phyloP scores from a whole-genome alignment of 2,113 vertebrate species.

The Callipepla squamata region DNA sequence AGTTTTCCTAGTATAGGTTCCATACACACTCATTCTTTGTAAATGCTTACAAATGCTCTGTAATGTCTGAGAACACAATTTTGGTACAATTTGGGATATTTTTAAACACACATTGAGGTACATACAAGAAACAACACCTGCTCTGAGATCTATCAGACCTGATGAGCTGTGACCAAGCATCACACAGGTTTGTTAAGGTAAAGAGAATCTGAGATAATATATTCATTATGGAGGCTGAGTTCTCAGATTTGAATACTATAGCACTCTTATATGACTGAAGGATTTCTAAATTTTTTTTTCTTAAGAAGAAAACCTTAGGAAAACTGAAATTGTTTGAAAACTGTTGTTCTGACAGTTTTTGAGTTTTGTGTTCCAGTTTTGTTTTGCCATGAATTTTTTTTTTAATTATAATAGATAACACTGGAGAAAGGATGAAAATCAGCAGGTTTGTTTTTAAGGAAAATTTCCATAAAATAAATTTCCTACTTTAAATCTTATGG shows the following conservation, averaged over 20 bases:
- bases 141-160: background rate
- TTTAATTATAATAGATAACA: no score
- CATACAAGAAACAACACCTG: background rate
- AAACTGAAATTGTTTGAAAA: background rate
- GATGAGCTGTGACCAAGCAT: background rate
- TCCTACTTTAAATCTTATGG: background rate
- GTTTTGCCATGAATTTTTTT: background rate
- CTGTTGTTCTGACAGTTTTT: background rate
- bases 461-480: background rate
- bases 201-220: background rate
- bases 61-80: background rate
- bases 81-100: background rate
- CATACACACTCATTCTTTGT: background rate
- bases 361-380: accelerated
- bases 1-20: background rate
- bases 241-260: accelerated
- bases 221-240: background rate
- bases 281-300: background rate
- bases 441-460: background rate
- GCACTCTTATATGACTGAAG: accelerated
- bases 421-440: background rate
- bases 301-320: background rate
- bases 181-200: background rate
- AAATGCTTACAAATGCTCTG: background rate
- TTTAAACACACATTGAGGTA: background rate